phyloP scores from a whole-genome alignment of 2,113 vertebrate genomes.

The Bambusicola thoracicus region DNA sequence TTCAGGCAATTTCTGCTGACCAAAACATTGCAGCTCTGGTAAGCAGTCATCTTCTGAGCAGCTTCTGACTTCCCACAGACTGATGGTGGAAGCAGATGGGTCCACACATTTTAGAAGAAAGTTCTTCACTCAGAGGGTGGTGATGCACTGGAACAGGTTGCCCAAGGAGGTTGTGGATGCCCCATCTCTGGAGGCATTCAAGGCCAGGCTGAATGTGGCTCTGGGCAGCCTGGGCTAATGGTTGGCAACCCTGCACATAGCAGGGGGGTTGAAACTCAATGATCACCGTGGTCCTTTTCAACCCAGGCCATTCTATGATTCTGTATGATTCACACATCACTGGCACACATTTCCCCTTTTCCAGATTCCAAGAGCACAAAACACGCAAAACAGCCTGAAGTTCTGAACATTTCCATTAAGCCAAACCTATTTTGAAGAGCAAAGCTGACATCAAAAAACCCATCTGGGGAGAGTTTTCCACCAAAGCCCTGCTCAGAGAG shows the following conservation, averaged over 20 bases:
- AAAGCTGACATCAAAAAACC: not conserved
- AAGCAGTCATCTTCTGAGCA: not conserved
- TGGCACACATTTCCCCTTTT: not conserved
- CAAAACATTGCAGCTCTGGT: not conserved
- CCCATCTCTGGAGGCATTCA: too few species aligned
- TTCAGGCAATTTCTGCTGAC: not conserved
- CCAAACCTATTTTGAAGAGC: not conserved
- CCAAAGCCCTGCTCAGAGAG: not conserved
- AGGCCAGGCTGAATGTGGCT: too few species aligned
- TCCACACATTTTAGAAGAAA: accelerated
- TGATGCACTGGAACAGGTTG: too few species aligned
- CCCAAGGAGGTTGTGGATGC: too few species aligned
- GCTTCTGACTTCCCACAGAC: not conserved
- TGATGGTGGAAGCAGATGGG: not conserved
- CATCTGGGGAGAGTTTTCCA: not conserved
- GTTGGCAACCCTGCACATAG: too few species aligned
- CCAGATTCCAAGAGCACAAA: not conserved
- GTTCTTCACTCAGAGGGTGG: too few species aligned
- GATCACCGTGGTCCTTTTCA: too few species aligned
- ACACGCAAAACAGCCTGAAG: not conserved
- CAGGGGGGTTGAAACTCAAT: too few species aligned
- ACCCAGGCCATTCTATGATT: too few species aligned
- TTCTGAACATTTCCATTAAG: not conserved
- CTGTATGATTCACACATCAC: accelerated
- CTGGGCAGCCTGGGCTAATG: too few species aligned